Evolutionary conservation across 1,140 invertebrate genomes (phyloP).

Genomic region (Dendrolimus punctatus): DNA sequence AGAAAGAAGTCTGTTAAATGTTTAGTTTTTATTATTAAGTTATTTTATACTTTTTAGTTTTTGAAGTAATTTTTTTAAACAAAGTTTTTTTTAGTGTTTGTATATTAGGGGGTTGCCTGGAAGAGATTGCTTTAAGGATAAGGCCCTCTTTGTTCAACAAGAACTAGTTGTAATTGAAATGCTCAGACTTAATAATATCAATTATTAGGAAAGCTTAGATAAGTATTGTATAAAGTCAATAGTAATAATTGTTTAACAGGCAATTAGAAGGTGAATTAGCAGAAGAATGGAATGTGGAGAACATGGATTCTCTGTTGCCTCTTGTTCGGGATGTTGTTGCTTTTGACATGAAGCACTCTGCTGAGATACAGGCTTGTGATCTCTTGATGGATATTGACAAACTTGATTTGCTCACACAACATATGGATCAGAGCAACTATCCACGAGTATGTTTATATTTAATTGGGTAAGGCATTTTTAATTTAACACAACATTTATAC

Average conservation of each 20-base stretch:
- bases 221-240: background rate
- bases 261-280: slow-evolving; percentile 96
- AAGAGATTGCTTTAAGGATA: too few relatives aligned
- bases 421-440: slow-evolving; percentile 95
- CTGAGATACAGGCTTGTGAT: slow-evolving; percentile 99
- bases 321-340: slow-evolving; percentile 93
- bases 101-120: too few relatives aligned
- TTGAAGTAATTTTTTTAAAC: too few relatives aligned
- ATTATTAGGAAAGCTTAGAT: too few relatives aligned
- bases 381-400: slow-evolving; percentile 98
- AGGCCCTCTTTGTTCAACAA: too few relatives aligned
- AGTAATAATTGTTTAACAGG: slow-evolving; percentile 38
- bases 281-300: slow-evolving; percentile 88
- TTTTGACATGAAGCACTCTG: slow-evolving; percentile 99
- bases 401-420: slow-evolving; percentile 90
- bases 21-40: too few relatives aligned
- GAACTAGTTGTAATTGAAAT: too few relatives aligned
- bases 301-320: slow-evolving; percentile 80
- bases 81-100: too few relatives aligned
- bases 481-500: too few relatives aligned
- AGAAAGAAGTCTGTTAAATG: too few relatives aligned
- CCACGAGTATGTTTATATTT: slow-evolving; percentile 96
- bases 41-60: too few relatives aligned
- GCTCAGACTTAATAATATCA: too few relatives aligned
- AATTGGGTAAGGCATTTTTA: slow-evolving; percentile 75